These are phyloP conservation scores for Chelon labrosus DNA, from an alignment of 2,797 vertebrate species.

Conservation along the genomic window DNA sequence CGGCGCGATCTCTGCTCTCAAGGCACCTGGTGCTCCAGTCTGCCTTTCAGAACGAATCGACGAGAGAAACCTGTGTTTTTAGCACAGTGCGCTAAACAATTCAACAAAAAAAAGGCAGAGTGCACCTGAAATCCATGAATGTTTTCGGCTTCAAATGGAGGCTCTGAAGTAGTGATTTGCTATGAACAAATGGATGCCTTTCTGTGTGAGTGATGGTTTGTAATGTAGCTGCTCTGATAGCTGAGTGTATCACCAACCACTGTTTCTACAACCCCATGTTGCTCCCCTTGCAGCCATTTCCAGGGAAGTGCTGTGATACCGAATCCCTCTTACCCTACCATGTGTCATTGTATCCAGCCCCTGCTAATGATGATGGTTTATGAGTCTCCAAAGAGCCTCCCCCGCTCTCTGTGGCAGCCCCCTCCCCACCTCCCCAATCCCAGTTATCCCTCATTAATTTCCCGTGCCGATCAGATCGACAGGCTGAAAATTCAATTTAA, in stretches of 20 bases:
- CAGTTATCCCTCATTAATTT: slow-evolving; percentile 87
- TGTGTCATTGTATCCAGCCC: slow-evolving; percentile 78
- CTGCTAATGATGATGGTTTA: slow-evolving; percentile 81
- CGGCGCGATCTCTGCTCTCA: slow-evolving; percentile 8
- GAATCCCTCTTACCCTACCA: slow-evolving; percentile 74
- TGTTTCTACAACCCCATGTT: slow-evolving; percentile 62
- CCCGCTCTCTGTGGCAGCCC: slow-evolving; percentile 18
- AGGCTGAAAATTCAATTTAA: slow-evolving; percentile 90
- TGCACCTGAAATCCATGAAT: slow-evolving; percentile 46
- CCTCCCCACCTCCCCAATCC: slow-evolving; percentile 48
- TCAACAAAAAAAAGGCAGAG: slow-evolving; percentile 10
- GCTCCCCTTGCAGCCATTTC: slow-evolving; percentile 73
- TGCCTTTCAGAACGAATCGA: slow-evolving; percentile 9
- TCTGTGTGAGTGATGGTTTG: slow-evolving; percentile 52
- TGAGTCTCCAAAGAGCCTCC: slow-evolving; percentile 74
- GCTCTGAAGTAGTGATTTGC: slow-evolving; percentile 48
- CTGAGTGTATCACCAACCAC: slow-evolving; percentile 57
- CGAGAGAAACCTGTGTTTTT: slow-evolving; percentile 34
- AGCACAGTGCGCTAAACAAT: not conserved
- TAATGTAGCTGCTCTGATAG: slow-evolving; percentile 61
- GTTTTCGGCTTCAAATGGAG: slow-evolving; percentile 39
- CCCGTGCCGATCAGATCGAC: slow-evolving; percentile 86
- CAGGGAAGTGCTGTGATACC: slow-evolving; percentile 72
- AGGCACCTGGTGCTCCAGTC: slow-evolving; percentile 27
- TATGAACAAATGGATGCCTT: slow-evolving; percentile 48